Base-by-base conservation (phyloP, 2,797 vertebrate genomes). In the Microctenopoma lineatum region DNA sequence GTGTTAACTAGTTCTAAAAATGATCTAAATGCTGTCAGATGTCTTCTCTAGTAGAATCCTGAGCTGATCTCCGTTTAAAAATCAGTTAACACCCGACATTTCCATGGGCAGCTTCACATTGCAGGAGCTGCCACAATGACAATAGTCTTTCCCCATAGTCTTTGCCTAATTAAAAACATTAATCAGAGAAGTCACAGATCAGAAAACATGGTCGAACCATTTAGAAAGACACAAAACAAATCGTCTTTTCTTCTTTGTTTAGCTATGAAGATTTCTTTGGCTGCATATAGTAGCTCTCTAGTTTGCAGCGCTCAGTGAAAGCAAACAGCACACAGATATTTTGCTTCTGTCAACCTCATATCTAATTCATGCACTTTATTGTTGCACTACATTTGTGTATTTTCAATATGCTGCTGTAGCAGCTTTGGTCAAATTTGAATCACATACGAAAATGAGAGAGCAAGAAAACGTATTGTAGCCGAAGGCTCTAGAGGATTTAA, bases 321-420 rank as follows among this genome's bases (percentile, higher is more conserved):
- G 60, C 76, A 72, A 72, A 87, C 63, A 74, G 63, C 59, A 75
- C 73, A 66, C 55, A 60, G 72, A 76, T 75, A 57, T 51, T 73
- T 81, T 73, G 65, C 76, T 77, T 75, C 13, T 77, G 68, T 85
- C 60, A 75, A 74, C 75, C 79, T 91, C 87, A 90, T 90, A 60
- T 88, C 81, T 88, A 88, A 90, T 91, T 90, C 81, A 89, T 88
- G 84, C 68, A 39, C 64, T 80, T 80, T 77, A 84, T 77, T 78
- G 81, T 81, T 77, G 51, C 63, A 76, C 59, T 57, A 67, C 67
- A 66, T 78, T 73, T 71, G 71, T 4, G 29, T 48, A 18, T 74
- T 59, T 56, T 53, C 65, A 14, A 25, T 48, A 66, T 60, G 55
- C 48, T 46, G 5, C 7, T 61, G 27, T 4, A 41, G 52, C 66